phyloP scores from a whole-genome alignment of 2,888 invertebrate species.

The Sacculina carcini region DNA sequence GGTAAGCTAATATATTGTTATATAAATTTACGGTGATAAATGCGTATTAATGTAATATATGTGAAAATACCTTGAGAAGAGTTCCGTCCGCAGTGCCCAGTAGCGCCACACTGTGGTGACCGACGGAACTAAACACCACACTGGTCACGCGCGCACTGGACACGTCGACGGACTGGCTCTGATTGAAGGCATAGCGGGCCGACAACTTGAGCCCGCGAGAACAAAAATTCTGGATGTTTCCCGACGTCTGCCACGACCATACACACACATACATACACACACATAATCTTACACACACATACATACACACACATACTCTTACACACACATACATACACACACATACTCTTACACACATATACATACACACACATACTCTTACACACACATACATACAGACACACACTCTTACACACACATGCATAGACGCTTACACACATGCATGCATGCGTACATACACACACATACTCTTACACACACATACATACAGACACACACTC shows the following conservation, averaged over 20 bases:
- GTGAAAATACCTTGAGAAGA: conserved; percentile 62
- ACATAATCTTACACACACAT: background rate
- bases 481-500: background rate
- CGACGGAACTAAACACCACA: conserved; percentile 60
- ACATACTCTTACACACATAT: background rate
- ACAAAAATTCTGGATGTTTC: conserved; percentile 74
- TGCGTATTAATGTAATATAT: too few relatives aligned
- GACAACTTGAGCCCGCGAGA: conserved; percentile 76
- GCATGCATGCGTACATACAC: background rate
- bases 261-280: background rate
- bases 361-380: background rate
- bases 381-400: background rate
- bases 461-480: background rate
- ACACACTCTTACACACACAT: too few relatives aligned
- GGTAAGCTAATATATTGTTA: too few relatives aligned
- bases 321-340: background rate
- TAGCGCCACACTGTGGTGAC: conserved; percentile 76
- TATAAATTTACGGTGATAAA: too few relatives aligned
- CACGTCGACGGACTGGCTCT: conserved; percentile 37
- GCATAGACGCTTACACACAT: background rate
- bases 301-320: background rate
- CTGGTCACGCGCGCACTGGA: conserved; percentile 59
- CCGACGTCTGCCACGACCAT: conserved; percentile 33
- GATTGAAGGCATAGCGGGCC: conserved; percentile 47
- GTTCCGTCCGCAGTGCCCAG: conserved; percentile 62